Conservation (phyloP, 2,113 vertebrate species). For the Lucifuga dentata region DNA sequence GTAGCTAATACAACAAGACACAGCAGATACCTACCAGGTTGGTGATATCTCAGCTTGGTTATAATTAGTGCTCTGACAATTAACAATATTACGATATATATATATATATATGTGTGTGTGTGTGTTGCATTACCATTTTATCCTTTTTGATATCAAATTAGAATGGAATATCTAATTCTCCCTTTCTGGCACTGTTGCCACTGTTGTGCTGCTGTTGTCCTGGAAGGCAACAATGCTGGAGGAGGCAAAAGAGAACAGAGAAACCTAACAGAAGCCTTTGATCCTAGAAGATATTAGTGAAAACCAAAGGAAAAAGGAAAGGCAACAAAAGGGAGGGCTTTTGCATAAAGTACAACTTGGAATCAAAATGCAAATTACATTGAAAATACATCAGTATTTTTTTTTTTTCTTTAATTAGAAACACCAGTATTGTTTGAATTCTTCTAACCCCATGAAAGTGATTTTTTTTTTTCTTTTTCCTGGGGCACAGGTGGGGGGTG, state of each 20-base stretch:
- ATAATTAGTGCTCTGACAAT: too few species aligned
- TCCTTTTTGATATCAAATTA: constrained; percentile 83
- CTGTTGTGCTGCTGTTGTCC: constrained; percentile 71
- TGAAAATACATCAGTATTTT: constrained; percentile 63
- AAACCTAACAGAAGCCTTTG: constrained; percentile 80
- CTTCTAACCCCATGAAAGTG: constrained; percentile 58
- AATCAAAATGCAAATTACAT: constrained; percentile 82
- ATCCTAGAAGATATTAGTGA: constrained; percentile 81
- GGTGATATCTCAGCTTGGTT: too few species aligned
- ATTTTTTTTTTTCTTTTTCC: constrained; percentile 48
- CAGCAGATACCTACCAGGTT: too few species aligned
- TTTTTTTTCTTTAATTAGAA: constrained; percentile 71
- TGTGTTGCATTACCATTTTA: too few species aligned
- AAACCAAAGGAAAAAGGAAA: constrained; percentile 42
- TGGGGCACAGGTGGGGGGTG: constrained; percentile 34
- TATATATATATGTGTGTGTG: too few species aligned
- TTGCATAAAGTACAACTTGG: constrained; percentile 70
- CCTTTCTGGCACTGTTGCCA: constrained; percentile 64
- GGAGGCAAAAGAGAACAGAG: constrained; percentile 77
- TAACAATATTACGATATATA: too few species aligned
- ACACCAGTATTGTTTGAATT: constrained; percentile 67
- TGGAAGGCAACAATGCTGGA: constrained; percentile 80
- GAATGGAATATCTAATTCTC: constrained; percentile 76
- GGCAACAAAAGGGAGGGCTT: constrained; percentile 47
- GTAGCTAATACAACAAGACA: too few species aligned